A percentile compares a stretch with the other conserved stretches of the same genome.
Evolutionary conservation across 2,797 vertebrate species (phyloP).

Genomic region (Zonotrichia albicollis): DNA sequence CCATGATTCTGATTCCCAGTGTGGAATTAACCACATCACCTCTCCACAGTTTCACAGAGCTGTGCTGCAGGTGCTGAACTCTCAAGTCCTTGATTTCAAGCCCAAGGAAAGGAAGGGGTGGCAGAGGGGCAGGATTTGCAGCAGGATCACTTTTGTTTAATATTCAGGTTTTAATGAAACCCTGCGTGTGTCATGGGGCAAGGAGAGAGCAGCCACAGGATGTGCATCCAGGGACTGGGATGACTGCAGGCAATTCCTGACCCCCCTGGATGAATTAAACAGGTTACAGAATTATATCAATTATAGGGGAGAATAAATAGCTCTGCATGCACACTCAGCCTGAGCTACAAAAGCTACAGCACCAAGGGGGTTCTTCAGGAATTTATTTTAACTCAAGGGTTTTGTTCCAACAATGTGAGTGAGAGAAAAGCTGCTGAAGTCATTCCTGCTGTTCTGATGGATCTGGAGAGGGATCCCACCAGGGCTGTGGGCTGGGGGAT

Average conservation of each 20-base stretch:
- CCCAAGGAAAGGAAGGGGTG: not conserved
- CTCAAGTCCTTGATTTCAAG: not conserved
- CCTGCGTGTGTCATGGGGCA: not conserved
- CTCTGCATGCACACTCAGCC: not conserved
- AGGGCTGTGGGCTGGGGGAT: not conserved
- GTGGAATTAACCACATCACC: not conserved
- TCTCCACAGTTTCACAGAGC: not conserved
- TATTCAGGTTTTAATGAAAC: not conserved
- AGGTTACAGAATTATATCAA: not conserved
- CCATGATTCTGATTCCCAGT: not conserved
- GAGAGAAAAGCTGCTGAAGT: not conserved
- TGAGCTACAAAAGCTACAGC: not conserved
- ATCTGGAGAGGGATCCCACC: not conserved
- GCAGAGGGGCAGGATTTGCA: not conserved
- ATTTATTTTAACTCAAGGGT: not conserved
- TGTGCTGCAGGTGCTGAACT: not conserved
- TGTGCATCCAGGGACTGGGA: not conserved
- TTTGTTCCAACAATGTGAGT: accelerated
- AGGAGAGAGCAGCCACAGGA: accelerated
- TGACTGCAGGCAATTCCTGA: not conserved
- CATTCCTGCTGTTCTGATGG: not conserved
- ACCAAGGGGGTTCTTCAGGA: not conserved
- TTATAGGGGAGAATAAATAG: not conserved
- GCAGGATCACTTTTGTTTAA: not conserved
- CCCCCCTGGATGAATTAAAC: not conserved